phyloP scores from a whole-genome alignment of 2,113 vertebrate species.

The Elaphurus davidianus region DNA sequence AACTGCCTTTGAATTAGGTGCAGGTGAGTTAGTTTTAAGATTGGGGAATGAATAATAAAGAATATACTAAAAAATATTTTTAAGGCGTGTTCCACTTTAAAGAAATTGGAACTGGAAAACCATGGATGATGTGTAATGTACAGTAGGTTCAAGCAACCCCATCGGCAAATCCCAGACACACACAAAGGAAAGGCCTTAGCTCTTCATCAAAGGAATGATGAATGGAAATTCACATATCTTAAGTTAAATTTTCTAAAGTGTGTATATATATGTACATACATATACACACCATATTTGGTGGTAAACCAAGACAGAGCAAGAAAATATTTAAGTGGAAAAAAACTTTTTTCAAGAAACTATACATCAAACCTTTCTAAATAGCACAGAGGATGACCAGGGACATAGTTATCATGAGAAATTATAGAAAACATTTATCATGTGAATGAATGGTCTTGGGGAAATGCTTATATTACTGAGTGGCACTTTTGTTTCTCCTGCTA shows the following conservation, averaged over 20 bases:
- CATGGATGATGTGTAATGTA: not conserved
- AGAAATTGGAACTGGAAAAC: constrained; percentile 9
- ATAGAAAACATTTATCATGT: not conserved
- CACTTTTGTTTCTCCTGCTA: not conserved
- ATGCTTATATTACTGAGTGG: not conserved
- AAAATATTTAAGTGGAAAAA: constrained; percentile 22
- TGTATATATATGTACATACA: not conserved
- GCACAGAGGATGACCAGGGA: not conserved
- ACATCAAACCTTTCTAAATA: not conserved
- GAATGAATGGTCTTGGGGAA: constrained; percentile 7
- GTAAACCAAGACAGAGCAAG: not conserved
- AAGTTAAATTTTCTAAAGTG: not conserved
- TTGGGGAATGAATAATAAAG: not conserved
- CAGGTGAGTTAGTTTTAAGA: not conserved
- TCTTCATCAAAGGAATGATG: not conserved
- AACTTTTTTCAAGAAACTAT: not conserved
- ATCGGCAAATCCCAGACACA: not conserved
- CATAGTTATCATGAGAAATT: not conserved
- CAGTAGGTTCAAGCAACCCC: not conserved
- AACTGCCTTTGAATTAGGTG: not conserved
- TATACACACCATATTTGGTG: not conserved
- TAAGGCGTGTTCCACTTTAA: not conserved
- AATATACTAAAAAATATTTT: not conserved
- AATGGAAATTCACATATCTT: not conserved
- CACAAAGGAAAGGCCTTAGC: not conserved